Evolutionary conservation across 2,797 vertebrate species (phyloP).

Genomic region (Pampus argenteus): DNA sequence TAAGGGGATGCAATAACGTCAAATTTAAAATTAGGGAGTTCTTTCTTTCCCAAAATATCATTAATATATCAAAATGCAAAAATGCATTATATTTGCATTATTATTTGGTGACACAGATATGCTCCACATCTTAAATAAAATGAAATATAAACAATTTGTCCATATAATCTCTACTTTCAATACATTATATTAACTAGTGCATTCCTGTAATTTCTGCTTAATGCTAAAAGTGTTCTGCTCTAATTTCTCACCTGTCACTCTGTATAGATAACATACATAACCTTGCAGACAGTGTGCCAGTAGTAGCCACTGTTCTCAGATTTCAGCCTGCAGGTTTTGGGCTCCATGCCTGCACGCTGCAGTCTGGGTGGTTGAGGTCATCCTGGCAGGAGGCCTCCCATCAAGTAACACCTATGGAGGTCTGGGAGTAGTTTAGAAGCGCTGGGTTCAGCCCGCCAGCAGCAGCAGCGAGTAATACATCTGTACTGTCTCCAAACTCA

Average conservation of each 20-base stretch:
- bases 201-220: neutral
- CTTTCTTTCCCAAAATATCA: neutral
- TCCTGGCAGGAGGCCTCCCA: slow-evolving; percentile 57
- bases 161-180: neutral
- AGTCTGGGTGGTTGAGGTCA: slow-evolving; percentile 72
- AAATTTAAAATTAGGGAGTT: neutral
- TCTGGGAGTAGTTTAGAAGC: slow-evolving; percentile 57
- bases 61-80: neutral
- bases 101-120: neutral
- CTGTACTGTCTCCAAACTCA: slow-evolving; percentile 27
- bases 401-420: slow-evolving; percentile 69
- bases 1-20: neutral
- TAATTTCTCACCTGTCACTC: slow-evolving; percentile 16
- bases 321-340: slow-evolving; percentile 50
- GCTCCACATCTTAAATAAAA: neutral
- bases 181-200: neutral
- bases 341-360: slow-evolving; percentile 37
- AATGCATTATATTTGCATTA: neutral
- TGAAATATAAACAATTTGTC: neutral
- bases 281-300: slow-evolving; percentile 40
- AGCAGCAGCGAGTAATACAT: slow-evolving; percentile 13
- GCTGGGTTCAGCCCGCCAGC: slow-evolving; percentile 14
- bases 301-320: slow-evolving; percentile 42
- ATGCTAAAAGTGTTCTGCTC: neutral
- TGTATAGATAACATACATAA: slow-evolving; percentile 54